A percentile compares a stretch with the other conserved stretches of the same genome.
These are phyloP conservation scores for Isichthys henryi DNA, from an alignment of 2,113 vertebrate genomes.

Conservation along the genomic window DNA sequence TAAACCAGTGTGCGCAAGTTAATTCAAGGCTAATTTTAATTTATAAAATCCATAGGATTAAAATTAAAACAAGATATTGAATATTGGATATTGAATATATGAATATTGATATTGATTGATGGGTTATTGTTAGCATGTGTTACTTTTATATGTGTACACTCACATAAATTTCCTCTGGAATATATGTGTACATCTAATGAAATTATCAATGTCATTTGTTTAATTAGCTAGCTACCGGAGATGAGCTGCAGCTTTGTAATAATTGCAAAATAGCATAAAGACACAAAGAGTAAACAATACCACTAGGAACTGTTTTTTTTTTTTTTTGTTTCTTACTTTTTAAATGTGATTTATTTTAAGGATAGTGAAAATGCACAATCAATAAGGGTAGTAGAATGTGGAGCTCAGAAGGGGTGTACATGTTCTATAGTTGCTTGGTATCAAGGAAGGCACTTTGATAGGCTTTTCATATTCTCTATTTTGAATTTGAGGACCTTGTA, in stretches of 20 bases:
- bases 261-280: background rate
- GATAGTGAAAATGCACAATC: background rate
- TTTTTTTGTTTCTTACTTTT: background rate
- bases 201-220: background rate
- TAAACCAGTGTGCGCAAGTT: background rate
- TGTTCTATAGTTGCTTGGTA: background rate
- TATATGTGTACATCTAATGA: background rate
- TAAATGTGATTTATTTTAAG: background rate
- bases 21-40: background rate
- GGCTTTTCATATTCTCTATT: background rate
- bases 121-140: background rate
- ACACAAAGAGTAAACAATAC: background rate
- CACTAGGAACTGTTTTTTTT: background rate
- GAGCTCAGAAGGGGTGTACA: background rate
- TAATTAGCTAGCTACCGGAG: background rate
- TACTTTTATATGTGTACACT: background rate
- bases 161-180: background rate
- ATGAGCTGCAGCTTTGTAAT: background rate
- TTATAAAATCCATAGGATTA: background rate
- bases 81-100: no score
- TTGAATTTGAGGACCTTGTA: background rate
- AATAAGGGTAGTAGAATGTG: background rate
- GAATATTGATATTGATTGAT: no score
- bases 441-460: background rate
- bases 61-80: background rate